A percentile compares a stretch with the other conserved stretches of the same genome.
Evolutionary conservation across 2,113 vertebrate species (phyloP).

Genomic region (Takifugu bimaculatus): DNA sequence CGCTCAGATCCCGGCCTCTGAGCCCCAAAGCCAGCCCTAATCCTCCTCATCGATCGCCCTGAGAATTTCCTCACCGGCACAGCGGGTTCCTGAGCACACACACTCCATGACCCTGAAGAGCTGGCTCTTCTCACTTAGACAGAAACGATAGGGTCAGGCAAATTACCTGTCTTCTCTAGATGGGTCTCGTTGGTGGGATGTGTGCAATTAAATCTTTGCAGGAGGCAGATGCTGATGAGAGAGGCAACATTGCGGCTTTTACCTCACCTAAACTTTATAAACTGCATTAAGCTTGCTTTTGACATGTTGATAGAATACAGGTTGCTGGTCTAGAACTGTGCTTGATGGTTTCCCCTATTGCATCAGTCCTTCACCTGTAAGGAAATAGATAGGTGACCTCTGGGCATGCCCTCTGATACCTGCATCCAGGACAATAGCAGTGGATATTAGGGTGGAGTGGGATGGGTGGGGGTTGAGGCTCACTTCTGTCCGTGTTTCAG

Average conservation of each 20-base stretch:
- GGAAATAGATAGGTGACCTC: neutral
- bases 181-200: slow-evolving; percentile 27
- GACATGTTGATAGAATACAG: neutral
- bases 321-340: neutral
- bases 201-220: slow-evolving; percentile 28
- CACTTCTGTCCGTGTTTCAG: too few species aligned
- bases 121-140: slow-evolving; percentile 32
- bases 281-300: neutral
- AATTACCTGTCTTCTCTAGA: slow-evolving; percentile 43
- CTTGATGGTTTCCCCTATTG: neutral
- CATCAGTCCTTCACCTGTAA: too few species aligned
- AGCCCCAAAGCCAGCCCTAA: slow-evolving; percentile 79
- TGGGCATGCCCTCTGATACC: neutral
- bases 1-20: slow-evolving; percentile 77
- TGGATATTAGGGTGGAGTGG: neutral
- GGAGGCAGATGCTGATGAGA: slow-evolving; percentile 11
- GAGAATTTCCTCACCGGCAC: slow-evolving; percentile 77
- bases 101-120: slow-evolving; percentile 53
- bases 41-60: slow-evolving; percentile 79
- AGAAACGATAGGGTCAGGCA: slow-evolving; percentile 26
- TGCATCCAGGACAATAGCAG: too few species aligned
- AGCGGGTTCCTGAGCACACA: slow-evolving; percentile 62
- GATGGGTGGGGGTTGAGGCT: neutral
- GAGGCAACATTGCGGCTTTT: slow-evolving; percentile 18
- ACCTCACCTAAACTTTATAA: slow-evolving; percentile 6